These are phyloP conservation scores for Vombatus ursinus DNA, from an alignment of 2,113 vertebrate species.

Conservation along the genomic window DNA sequence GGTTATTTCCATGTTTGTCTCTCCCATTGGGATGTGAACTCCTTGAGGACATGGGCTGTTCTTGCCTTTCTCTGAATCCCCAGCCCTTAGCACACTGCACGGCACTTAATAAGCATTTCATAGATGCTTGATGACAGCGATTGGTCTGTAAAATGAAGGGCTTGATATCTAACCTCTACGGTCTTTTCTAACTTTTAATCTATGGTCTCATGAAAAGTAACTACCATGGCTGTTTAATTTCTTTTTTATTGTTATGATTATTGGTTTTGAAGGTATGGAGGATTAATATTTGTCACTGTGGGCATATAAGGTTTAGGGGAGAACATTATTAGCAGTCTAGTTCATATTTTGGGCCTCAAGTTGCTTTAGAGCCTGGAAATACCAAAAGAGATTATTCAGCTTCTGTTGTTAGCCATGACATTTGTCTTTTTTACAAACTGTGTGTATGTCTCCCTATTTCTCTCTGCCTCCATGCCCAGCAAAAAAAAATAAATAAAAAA, in stretches of 20 bases:
- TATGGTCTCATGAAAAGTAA: neutral
- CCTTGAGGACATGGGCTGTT: neutral
- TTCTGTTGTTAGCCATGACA: neutral
- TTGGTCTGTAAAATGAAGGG: neutral
- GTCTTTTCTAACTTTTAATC: neutral
- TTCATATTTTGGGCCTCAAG: neutral
- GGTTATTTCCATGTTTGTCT: neutral
- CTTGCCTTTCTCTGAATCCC: neutral
- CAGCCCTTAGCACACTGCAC: neutral
- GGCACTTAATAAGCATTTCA: neutral
- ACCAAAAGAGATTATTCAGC: neutral
- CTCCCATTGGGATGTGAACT: neutral
- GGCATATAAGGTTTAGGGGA: neutral
- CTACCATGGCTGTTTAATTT: neutral
- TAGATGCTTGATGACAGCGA: neutral
- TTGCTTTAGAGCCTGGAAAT: neutral
- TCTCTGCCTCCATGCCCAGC: neutral
- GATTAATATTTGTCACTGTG: neutral
- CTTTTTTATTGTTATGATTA: neutral
- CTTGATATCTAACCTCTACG: neutral
- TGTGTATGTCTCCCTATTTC: neutral
- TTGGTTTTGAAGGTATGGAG: too few species aligned
- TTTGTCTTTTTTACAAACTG: too few species aligned
- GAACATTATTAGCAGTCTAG: neutral
- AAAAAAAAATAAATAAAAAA: neutral